Conservation (phyloP, 2,113 vertebrate genomes). For the Lepidothrix coronata region DNA sequence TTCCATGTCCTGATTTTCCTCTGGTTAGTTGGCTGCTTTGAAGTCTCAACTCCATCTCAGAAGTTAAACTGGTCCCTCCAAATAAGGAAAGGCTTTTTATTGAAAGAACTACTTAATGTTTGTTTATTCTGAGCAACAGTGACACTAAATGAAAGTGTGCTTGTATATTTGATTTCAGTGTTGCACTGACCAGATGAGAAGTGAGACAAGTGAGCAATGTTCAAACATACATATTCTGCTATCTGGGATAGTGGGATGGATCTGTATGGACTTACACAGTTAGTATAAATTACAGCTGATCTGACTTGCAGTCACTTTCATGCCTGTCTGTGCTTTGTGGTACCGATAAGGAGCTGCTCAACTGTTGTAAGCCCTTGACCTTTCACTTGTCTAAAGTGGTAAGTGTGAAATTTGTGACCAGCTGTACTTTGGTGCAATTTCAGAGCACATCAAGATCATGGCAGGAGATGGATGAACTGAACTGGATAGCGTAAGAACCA, state of each 20-base stretch:
- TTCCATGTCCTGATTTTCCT: background rate
- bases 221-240: background rate
- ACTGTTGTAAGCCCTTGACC: slow-evolving; percentile 56
- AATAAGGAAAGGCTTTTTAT: background rate
- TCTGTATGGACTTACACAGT: background rate
- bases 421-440: slow-evolving; percentile 48
- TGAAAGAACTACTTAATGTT: background rate
- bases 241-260: background rate
- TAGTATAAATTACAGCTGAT: slow-evolving; percentile 58
- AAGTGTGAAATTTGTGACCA: slow-evolving; percentile 61
- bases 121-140: background rate
- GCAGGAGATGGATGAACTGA: slow-evolving; percentile 42
- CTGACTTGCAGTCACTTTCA: slow-evolving; percentile 44
- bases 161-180: background rate
- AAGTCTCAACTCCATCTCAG: background rate
- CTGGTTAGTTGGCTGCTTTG: background rate
- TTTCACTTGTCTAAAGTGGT: slow-evolving; percentile 60
- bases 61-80: background rate
- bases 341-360: slow-evolving; percentile 34
- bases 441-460: slow-evolving; percentile 47
- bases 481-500: slow-evolving; percentile 10
- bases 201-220: background rate
- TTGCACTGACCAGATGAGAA: background rate
- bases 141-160: background rate
- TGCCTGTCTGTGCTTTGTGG: background rate